Evolutionary conservation across 2,797 vertebrate genomes (phyloP).

Genomic region (Pseudomugil gertrudae): DNA sequence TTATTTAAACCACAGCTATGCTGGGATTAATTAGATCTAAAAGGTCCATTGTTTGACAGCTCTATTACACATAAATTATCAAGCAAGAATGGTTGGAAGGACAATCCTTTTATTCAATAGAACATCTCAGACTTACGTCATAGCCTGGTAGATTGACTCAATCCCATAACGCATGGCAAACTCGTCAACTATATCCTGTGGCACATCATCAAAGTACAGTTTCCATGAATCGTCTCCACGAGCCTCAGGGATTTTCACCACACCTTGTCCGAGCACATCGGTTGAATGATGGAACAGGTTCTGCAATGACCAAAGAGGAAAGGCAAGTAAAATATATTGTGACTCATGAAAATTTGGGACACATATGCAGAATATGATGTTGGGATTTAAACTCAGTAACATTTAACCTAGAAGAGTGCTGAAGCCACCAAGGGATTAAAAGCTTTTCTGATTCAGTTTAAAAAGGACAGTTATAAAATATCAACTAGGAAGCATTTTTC

Average conservation of each 20-base stretch:
- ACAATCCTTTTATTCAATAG: background rate
- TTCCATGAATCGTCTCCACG: constrained; percentile 97
- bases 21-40: too few species aligned
- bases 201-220: constrained; percentile 96
- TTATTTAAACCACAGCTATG: too few species aligned
- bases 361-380: background rate
- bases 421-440: background rate
- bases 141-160: constrained; percentile 98
- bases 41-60: too few species aligned
- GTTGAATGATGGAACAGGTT: constrained; percentile 97
- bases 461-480: background rate
- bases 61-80: constrained; percentile 10
- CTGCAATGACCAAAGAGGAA: constrained; percentile 72
- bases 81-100: background rate
- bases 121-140: constrained; percentile 89
- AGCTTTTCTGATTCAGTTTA: constrained; percentile 2
- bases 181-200: constrained; percentile 97
- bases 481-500: background rate
- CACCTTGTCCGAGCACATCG: constrained; percentile 90
- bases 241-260: constrained; percentile 92
- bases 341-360: background rate
- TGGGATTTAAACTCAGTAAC: background rate
- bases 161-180: constrained; percentile 99
- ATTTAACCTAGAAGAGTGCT: background rate
- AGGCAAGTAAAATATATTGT: background rate